These are phyloP conservation scores for Pegea sp. DNA, from an alignment of 23 tunicate species.

Conservation along the genomic window DNA sequence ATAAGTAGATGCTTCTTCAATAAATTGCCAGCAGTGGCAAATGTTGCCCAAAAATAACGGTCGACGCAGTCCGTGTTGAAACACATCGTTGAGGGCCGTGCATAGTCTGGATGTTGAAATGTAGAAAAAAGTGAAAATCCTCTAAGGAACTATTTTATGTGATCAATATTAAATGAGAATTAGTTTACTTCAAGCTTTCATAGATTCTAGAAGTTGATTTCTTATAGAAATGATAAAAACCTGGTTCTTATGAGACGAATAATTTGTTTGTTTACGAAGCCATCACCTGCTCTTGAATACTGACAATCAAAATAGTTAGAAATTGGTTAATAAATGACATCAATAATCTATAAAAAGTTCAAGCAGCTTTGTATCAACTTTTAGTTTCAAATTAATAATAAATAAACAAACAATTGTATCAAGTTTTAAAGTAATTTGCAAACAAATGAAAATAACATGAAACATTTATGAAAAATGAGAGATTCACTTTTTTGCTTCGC, in stretches of 20 bases:
- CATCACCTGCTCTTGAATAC: slow-evolving; percentile 67
- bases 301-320: background rate
- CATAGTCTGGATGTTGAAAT: no score
- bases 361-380: no score
- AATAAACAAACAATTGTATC: no score
- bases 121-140: no score
- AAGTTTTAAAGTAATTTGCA: no score
- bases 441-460: background rate
- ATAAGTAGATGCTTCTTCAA: slow-evolving; percentile 69
- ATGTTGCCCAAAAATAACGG: slow-evolving; percentile 57
- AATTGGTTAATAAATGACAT: background rate
- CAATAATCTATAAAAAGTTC: slow-evolving; percentile 1
- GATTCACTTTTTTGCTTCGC: slow-evolving; percentile 55
- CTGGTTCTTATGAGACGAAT: slow-evolving; percentile 48
- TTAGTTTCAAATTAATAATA: no score
- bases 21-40: slow-evolving; percentile 84
- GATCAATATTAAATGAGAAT: no score
- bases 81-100: slow-evolving; percentile 64
- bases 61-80: slow-evolving; percentile 59
- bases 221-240: no score
- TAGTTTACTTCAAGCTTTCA: background rate
- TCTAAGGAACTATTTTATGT: no score
- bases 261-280: slow-evolving; percentile 35
- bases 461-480: background rate
- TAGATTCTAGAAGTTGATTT: no score